Evolutionary conservation across 1,140 invertebrate species (phyloP).

Genomic region (Pseudobourletiella spinata): DNA sequence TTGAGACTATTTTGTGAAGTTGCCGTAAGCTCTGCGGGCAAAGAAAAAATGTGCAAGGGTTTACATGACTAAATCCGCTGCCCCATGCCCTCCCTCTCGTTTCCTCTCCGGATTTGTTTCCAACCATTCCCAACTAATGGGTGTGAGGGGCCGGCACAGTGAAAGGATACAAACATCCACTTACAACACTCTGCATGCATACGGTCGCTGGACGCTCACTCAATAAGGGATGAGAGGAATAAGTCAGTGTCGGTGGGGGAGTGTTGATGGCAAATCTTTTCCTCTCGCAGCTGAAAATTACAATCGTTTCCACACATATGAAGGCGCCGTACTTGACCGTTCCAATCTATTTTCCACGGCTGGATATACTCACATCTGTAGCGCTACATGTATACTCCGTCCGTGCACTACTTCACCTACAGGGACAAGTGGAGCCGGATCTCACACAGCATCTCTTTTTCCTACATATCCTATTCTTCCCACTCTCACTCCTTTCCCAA

Average conservation of each 20-base stretch:
- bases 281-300: slow-evolving; percentile 18
- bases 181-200: too few species aligned
- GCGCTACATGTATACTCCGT: background rate
- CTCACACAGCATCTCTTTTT: too few species aligned
- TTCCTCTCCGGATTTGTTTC: too few species aligned
- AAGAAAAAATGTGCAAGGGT: too few species aligned
- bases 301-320: slow-evolving; percentile 35
- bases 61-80: too few species aligned
- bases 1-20: too few species aligned
- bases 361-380: slow-evolving; percentile 9
- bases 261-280: slow-evolving; percentile 24
- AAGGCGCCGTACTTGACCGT: slow-evolving; percentile 35
- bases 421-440: too few species aligned
- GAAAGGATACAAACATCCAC: too few species aligned
- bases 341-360: slow-evolving; percentile 33
- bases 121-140: too few species aligned
- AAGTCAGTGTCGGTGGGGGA: background rate
- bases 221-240: background rate
- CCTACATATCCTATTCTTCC: slow-evolving; percentile 1
- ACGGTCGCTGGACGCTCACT: too few species aligned
- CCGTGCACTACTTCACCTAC: background rate
- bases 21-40: too few species aligned
- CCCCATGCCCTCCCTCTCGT: too few species aligned
- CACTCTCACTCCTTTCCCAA: slow-evolving; percentile 1
- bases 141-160: background rate